Evolutionary conservation across 2,797 vertebrate species (phyloP).

Genomic region (Brachymystax lenok): DNA sequence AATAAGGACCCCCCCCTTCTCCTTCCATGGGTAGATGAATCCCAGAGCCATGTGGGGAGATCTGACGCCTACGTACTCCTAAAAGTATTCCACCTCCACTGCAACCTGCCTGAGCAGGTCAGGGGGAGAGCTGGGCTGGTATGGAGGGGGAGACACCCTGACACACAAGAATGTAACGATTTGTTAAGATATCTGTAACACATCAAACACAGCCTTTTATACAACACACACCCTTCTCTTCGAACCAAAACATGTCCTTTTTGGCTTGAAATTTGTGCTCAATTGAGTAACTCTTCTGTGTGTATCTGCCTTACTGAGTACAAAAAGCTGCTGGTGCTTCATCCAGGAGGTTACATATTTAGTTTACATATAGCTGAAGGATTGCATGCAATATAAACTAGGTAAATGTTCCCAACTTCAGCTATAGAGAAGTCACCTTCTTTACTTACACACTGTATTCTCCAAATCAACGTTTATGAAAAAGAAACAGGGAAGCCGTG

Average conservation of each 20-base stretch:
- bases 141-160: slow-evolving; percentile 2
- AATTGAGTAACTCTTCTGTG: not conserved
- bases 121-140: slow-evolving; percentile 1
- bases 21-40: not conserved
- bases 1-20: not conserved
- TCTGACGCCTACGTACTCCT: not conserved
- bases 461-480: slow-evolving; percentile 24
- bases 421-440: slow-evolving; percentile 44
- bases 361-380: not conserved
- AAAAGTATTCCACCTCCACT: not conserved
- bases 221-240: not conserved
- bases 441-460: no score
- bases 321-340: not conserved
- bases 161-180: slow-evolving; percentile 22
- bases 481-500: no score
- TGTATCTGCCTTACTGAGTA: no score
- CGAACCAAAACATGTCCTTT: not conserved
- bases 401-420: slow-evolving; percentile 54
- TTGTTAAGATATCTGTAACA: slow-evolving; percentile 14
- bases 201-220: not conserved
- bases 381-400: no score
- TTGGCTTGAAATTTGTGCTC: not conserved
- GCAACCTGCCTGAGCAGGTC: not conserved
- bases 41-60: not conserved
- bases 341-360: not conserved